A percentile compares a stretch with the other conserved stretches of the same genome.
Conservation (phyloP, 1,140 invertebrate species). For the Drosophila kikkawai region DNA sequence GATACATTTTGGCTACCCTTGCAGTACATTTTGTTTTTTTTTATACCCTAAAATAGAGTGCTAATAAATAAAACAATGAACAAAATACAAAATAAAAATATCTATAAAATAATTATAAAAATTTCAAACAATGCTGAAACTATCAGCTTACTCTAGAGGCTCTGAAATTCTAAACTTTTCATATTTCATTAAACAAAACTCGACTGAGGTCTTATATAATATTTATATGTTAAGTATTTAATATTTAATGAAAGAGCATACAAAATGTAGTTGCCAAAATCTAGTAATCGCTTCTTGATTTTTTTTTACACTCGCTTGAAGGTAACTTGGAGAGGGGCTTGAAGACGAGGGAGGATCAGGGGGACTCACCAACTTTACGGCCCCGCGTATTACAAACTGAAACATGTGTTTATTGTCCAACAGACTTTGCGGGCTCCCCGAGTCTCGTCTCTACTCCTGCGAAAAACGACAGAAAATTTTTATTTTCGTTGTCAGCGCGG, state of each 20-base stretch:
- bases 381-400: slow-evolving; percentile 77
- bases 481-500: slow-evolving; percentile 71
- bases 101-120: slow-evolving; percentile 4
- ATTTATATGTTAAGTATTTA: background rate
- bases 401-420: slow-evolving; percentile 80
- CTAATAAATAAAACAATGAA: background rate
- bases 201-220: background rate
- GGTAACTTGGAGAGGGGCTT: slow-evolving; percentile 2
- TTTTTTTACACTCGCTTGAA: slow-evolving; percentile 1
- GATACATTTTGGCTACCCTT: slow-evolving; percentile 68
- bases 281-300: background rate
- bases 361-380: slow-evolving; percentile 64
- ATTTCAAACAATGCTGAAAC: too few relatives aligned
- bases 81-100: background rate
- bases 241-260: slow-evolving; percentile 10
- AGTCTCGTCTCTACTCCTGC: slow-evolving; percentile 19
- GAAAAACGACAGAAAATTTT: slow-evolving; percentile 37
- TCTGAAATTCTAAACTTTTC: background rate
- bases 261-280: background rate
- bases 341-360: slow-evolving; percentile 10
- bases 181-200: background rate
- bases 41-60: background rate
- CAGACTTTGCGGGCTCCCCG: slow-evolving; percentile 26
- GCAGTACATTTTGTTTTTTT: slow-evolving; percentile 45
- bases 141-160: background rate